Evolutionary conservation across 2,797 vertebrate species (phyloP).

Genomic region (Craterocephalus amniculus): DNA sequence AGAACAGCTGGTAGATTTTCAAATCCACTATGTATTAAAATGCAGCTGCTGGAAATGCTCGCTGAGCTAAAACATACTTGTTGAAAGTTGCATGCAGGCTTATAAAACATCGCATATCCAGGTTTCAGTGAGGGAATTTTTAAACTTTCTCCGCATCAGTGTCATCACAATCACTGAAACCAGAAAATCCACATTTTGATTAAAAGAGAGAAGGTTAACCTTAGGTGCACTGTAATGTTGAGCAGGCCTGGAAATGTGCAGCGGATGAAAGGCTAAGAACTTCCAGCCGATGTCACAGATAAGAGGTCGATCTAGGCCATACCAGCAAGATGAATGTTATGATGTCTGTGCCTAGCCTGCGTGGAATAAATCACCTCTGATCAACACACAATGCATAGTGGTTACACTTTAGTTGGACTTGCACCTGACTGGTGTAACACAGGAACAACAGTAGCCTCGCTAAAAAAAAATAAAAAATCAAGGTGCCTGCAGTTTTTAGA

Average conservation of each 20-base stretch:
- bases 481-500: conserved; percentile 55
- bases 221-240: conserved; percentile 18
- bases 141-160: conserved; percentile 2
- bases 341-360: conserved; percentile 40
- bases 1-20: not conserved
- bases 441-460: conserved; percentile 29
- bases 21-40: not conserved
- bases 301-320: conserved; percentile 52
- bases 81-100: not conserved
- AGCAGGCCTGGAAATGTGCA: conserved; percentile 30
- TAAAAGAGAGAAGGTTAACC: conserved; percentile 30
- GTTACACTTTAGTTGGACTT: conserved; percentile 42
- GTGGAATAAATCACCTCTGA: conserved; percentile 61
- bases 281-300: conserved; percentile 45
- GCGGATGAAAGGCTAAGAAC: conserved; percentile 49
- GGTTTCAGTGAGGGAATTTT: not conserved
- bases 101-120: conserved; percentile 1
- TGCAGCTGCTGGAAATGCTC: not conserved
- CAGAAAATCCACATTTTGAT: conserved; percentile 30
- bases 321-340: conserved; percentile 60
- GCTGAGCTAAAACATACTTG: not conserved
- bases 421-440: conserved; percentile 46
- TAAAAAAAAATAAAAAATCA: conserved; percentile 35
- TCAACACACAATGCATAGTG: conserved; percentile 51
- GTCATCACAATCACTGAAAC: not conserved